Conservation (phyloP, 2,888 invertebrate genomes). For the Yponomeuta evonymella region DNA sequence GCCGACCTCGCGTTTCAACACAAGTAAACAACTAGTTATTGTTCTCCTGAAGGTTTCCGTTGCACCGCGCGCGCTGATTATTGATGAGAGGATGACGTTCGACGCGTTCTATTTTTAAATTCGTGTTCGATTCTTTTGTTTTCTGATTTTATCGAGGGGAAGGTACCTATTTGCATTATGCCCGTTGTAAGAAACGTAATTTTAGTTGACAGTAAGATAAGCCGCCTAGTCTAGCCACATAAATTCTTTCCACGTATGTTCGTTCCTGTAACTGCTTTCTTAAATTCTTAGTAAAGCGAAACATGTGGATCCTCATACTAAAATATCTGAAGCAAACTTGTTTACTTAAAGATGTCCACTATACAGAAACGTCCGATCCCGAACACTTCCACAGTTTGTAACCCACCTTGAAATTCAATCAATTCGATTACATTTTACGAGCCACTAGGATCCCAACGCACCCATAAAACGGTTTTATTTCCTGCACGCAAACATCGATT, state of each 20-base stretch:
- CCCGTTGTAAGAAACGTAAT: too few species aligned
- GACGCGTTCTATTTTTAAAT: slow-evolving; percentile 53
- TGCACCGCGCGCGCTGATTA: slow-evolving; percentile 50
- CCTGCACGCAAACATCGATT: slow-evolving; percentile 2
- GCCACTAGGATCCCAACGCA: slow-evolving; percentile 10
- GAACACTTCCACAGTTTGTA: background rate
- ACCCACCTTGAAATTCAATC: slow-evolving; percentile 14
- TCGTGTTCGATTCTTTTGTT: slow-evolving; percentile 19
- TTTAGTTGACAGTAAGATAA: too few species aligned
- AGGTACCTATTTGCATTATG: too few species aligned
- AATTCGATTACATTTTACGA: slow-evolving; percentile 24
- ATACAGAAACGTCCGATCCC: background rate
- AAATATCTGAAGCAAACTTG: background rate
- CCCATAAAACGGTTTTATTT: slow-evolving; percentile 8
- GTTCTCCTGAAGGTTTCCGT: slow-evolving; percentile 65
- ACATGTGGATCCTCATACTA: background rate
- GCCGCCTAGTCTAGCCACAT: too few species aligned
- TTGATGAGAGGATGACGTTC: slow-evolving; percentile 52
- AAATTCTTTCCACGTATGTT: background rate
- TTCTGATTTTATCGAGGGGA: background rate
- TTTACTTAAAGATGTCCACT: background rate
- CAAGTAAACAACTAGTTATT: slow-evolving; percentile 59
- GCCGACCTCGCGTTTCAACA: slow-evolving; percentile 72
- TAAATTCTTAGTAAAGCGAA: background rate
- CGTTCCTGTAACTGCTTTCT: background rate